Conservation (phyloP, 2,888 invertebrate genomes). For the Chromoteleia sp. region DNA sequence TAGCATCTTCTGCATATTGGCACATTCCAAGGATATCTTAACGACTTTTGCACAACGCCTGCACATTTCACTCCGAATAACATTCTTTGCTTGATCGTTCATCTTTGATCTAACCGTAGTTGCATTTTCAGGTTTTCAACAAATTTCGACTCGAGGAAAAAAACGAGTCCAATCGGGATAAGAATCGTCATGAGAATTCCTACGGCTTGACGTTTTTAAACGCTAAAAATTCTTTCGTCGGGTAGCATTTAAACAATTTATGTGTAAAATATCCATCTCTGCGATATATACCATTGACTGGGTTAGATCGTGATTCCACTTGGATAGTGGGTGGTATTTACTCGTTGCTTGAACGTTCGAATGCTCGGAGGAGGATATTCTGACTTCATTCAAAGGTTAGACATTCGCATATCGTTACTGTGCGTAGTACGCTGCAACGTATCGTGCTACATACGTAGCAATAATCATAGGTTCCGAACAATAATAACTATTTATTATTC, state of each 20-base stretch:
- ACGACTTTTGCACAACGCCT: conserved; percentile 30
- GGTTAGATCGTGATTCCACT: conserved; percentile 67
- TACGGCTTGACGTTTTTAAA: conserved; percentile 2
- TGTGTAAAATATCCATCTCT: conserved; percentile 62
- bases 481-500: conserved; percentile 45
- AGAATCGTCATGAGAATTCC: not conserved
- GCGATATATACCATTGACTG: conserved; percentile 65
- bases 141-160: not conserved
- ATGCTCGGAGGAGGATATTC: conserved; percentile 62
- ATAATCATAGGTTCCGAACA: conserved; percentile 45
- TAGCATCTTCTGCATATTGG: conserved; percentile 22
- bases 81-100: conserved; percentile 7
- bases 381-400: conserved; percentile 68
- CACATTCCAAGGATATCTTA: conserved; percentile 42
- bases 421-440: conserved; percentile 64
- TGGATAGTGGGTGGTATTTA: conserved; percentile 69
- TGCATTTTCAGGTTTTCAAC: not conserved
- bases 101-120: not conserved
- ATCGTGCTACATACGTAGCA: conserved; percentile 49
- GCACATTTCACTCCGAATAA: conserved; percentile 31
- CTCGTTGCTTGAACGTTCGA: conserved; percentile 49
- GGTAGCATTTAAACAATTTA: conserved; percentile 70
- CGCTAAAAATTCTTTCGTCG: conserved; percentile 48
- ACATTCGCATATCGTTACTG: conserved; percentile 59
- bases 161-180: not conserved